Base-by-base conservation (phyloP, 2,888 invertebrate species). In the Dryococelus australis region DNA sequence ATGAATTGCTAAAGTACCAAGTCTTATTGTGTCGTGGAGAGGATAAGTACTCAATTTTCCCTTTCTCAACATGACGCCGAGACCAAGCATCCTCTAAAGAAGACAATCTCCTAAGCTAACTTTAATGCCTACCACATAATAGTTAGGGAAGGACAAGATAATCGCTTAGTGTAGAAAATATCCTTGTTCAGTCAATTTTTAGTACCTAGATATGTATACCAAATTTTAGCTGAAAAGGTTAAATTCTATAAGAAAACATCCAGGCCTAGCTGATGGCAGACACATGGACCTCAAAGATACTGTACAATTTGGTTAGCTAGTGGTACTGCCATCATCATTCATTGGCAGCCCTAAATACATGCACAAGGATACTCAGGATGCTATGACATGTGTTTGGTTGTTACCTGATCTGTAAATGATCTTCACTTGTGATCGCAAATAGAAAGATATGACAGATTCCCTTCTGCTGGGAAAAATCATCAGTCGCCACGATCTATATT, bases 261-360 rank as follows among this genome's bases (percentile, higher is more conserved):
- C 80, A 80, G 26, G 28, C 8, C 43, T 87, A 90, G 84, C 81
- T 91, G 88, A 65, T 89, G 9, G 85, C 86, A 6, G 89, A 90
- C 91, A 91, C 84, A 89, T 89, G 28, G 89, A 90, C 86, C 87
- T 91, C 85, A 28, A 81, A 47, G 90, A 91, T 87, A 26, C 78
- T 47, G 8, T 13, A 10, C 53, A 89, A 84, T 24, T 89, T 26
- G 90, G 90, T 16, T 87, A 87, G 88, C 84, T 88, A 27, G 88
- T 90, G 10, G 90, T 91, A 85, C 87, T 91, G 16, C 91, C 91
- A 87, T 90, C 90, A 80, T 87, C 90, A 27, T 91, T 88, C 84
- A 90, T 88, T 9, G 92, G 92, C n/a, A 90, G 92, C 20, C 92
- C 92, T 86, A 88, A 92, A n/a, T 90, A 92, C 88, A 92, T 92